Conservation (phyloP, 2,888 invertebrate species). For the Eristalinus sepulchralis region DNA sequence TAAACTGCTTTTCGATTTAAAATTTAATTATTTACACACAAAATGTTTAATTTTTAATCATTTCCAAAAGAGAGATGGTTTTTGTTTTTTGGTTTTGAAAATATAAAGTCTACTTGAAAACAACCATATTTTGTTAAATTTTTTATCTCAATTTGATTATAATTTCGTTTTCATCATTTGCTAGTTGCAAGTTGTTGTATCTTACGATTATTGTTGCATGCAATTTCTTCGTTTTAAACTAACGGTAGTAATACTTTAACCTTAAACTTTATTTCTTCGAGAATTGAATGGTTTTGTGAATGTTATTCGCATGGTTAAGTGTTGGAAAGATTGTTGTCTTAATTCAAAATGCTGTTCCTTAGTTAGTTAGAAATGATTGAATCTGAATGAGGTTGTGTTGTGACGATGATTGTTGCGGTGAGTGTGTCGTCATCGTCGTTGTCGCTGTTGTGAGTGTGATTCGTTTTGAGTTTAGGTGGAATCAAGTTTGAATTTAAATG, state of each 20-base stretch:
- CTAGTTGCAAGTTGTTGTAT: background rate
- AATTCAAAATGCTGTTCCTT: background rate
- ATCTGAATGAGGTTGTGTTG: constrained; percentile 32
- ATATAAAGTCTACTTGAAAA: constrained; percentile 40
- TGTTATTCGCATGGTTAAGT: background rate
- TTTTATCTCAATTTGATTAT: constrained; percentile 46
- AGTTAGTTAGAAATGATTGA: constrained; percentile 1
- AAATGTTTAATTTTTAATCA: background rate
- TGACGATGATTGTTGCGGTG: constrained; percentile 28
- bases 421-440: background rate
- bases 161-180: constrained; percentile 1
- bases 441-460: constrained; percentile 8
- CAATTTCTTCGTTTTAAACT: constrained; percentile 23
- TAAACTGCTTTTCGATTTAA: constrained; percentile 3
- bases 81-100: background rate
- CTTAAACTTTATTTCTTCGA: constrained; percentile 21
- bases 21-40: constrained; percentile 51
- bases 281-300: background rate
- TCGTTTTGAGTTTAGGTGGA: constrained; percentile 44
- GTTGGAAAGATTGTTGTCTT: background rate
- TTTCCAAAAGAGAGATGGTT: background rate
- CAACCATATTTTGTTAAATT: constrained; percentile 41
- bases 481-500: constrained; percentile 36
- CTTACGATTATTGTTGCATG: constrained; percentile 34
- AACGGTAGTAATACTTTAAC: constrained; percentile 34